phyloP scores from a whole-genome alignment of 1,140 invertebrate genomes.

The Lucilia cuprina region DNA sequence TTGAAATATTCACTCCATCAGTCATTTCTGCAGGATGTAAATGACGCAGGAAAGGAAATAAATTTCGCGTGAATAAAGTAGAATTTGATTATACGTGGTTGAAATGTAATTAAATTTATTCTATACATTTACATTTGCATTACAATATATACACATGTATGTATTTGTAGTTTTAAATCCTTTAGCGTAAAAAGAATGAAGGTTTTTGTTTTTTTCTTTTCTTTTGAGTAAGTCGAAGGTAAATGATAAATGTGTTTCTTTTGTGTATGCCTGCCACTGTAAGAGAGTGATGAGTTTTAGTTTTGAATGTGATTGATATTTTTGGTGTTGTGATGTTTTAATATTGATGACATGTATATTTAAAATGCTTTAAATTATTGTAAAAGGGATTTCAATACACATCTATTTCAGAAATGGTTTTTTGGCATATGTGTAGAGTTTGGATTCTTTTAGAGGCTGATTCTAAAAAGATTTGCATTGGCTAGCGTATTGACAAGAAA shows the following conservation, averaged over 20 bases:
- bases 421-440: too few relatives aligned
- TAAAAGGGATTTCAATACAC: too few relatives aligned
- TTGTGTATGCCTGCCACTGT: neutral
- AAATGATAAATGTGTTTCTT: neutral
- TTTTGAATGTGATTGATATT: neutral
- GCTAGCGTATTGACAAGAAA: too few relatives aligned
- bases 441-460: too few relatives aligned
- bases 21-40: constrained; percentile 28
- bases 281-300: neutral
- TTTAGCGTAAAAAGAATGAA: neutral
- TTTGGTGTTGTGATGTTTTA: neutral
- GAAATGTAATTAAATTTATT: constrained; percentile 12
- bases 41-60: constrained; percentile 32
- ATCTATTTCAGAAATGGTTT: too few relatives aligned
- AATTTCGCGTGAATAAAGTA: constrained; percentile 28
- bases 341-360: too few relatives aligned
- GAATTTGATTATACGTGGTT: constrained; percentile 20
- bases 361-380: too few relatives aligned
- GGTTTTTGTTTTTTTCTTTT: too few relatives aligned
- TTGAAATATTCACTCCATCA: constrained; percentile 32
- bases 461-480: too few relatives aligned
- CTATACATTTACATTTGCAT: neutral
- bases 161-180: neutral
- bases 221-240: neutral
- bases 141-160: neutral